Conservation (phyloP, 2,888 invertebrate genomes). For the Hipparchia semele region DNA sequence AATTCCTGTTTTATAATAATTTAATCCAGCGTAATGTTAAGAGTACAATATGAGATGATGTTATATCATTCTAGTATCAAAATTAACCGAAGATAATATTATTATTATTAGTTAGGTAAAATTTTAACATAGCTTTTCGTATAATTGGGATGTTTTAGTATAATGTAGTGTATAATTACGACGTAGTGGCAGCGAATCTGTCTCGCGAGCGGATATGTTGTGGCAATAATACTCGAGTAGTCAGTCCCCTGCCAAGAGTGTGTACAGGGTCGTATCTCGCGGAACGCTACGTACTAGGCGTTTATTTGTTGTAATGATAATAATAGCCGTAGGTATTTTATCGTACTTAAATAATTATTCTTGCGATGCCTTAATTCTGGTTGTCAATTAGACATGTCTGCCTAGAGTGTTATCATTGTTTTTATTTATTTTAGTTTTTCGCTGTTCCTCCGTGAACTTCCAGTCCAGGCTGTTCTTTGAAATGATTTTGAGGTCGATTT, state of each 20-base stretch:
- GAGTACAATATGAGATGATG: constrained; percentile 83
- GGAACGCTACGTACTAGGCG: constrained; percentile 71
- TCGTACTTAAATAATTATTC: constrained; percentile 83
- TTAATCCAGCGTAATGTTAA: constrained; percentile 81
- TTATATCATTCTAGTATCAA: constrained; percentile 84
- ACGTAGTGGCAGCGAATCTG: constrained; percentile 73
- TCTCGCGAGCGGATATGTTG: constrained; percentile 71
- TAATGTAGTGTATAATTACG: constrained; percentile 77
- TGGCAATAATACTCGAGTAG: constrained; percentile 82
- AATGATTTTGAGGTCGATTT: constrained; percentile 84
- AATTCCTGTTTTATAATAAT: constrained; percentile 74
- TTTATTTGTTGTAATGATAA: constrained; percentile 83
- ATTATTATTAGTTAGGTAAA: constrained; percentile 79
- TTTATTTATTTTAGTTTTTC: constrained; percentile 79
- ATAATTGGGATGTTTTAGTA: constrained; percentile 83
- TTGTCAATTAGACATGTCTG: constrained; percentile 84
- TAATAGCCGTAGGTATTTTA: constrained; percentile 83
- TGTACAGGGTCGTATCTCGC: constrained; percentile 54
- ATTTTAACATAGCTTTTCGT: constrained; percentile 82
- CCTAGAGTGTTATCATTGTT: constrained; percentile 82
- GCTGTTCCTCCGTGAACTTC: constrained; percentile 83
- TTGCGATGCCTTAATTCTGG: constrained; percentile 85
- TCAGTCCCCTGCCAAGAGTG: constrained; percentile 68
- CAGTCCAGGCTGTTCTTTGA: constrained; percentile 84
- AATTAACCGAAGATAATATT: constrained; percentile 84